Percentiles rank a stretch among this genome's conserved stretches.
Conservation (phyloP, 2,888 invertebrate genomes). For the Amphipoea lucens region DNA sequence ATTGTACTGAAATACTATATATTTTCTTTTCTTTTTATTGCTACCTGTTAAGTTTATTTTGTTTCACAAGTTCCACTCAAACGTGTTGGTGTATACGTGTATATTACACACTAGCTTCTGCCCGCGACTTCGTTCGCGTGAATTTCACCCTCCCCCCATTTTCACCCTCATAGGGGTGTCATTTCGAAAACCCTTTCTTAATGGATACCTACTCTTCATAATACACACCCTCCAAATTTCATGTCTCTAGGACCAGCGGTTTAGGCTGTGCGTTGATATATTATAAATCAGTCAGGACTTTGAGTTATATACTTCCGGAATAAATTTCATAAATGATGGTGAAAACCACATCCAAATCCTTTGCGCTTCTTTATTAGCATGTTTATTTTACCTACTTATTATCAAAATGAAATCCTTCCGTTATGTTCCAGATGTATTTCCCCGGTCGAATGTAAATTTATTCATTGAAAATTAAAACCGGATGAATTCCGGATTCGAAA, state of each 20-base stretch:
- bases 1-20: not conserved
- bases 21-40: not conserved
- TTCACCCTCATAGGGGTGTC: no score
- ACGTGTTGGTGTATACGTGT: not conserved
- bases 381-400: not conserved
- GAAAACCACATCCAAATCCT: not conserved
- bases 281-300: no score
- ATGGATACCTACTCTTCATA: no score
- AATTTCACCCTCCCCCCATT: no score
- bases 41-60: not conserved
- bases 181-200: no score
- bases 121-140: no score
- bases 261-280: no score
- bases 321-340: not conserved
- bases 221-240: no score
- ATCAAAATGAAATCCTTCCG: not conserved
- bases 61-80: not conserved
- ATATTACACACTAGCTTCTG: not conserved
- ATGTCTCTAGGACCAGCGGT: no score
- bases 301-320: not conserved
- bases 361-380: no score
- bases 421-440: not conserved
- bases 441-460: slow-evolving; percentile 5
- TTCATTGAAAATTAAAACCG: slow-evolving; percentile 24
- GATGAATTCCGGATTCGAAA: slow-evolving; percentile 5